Evolutionary conservation across 2,113 vertebrate species (phyloP).

Genomic region (Coreoperca whiteheadi): DNA sequence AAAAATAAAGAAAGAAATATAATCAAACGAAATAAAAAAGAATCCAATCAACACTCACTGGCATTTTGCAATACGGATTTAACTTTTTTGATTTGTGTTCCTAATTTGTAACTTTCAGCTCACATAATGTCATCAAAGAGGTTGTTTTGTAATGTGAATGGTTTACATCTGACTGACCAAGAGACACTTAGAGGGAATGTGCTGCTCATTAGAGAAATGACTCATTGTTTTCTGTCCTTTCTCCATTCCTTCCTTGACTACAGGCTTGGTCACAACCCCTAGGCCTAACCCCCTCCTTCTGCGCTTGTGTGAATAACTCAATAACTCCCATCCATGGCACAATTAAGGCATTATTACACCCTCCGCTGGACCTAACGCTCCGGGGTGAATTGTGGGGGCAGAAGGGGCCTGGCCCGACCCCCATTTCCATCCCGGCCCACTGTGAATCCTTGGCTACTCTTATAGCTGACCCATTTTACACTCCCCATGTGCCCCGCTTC

Average conservation of each 20-base stretch:
- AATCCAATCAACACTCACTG: constrained; percentile 9
- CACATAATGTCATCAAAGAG: constrained; percentile 55
- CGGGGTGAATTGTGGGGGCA: constrained; percentile 60
- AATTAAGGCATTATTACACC: constrained; percentile 84
- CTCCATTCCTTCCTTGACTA: constrained; percentile 63
- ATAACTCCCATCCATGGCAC: constrained; percentile 70
- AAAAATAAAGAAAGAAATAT: constrained; percentile 11
- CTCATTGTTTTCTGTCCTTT: constrained; percentile 75
- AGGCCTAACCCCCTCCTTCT: constrained; percentile 39
- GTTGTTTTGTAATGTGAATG: constrained; percentile 59
- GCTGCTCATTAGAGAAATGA: constrained; percentile 79
- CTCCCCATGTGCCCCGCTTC: constrained; percentile 52
- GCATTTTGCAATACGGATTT: constrained; percentile 32
- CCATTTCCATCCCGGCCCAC: constrained; percentile 38
- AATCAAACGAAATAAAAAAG: not conserved
- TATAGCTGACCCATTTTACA: constrained; percentile 77
- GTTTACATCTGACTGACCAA: constrained; percentile 68
- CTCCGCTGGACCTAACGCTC: constrained; percentile 70
- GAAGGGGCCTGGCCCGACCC: constrained; percentile 42
- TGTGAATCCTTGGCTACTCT: constrained; percentile 70
- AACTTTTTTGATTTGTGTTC: constrained; percentile 32
- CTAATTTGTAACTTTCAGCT: constrained; percentile 65
- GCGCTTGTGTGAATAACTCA: constrained; percentile 79
- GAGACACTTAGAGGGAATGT: constrained; percentile 68
- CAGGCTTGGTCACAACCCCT: constrained; percentile 71